A percentile compares a stretch with the other conserved stretches of the same genome.
phyloP scores from a whole-genome alignment of 2,113 vertebrate genomes.

The Chiloscyllium plagiosum region DNA sequence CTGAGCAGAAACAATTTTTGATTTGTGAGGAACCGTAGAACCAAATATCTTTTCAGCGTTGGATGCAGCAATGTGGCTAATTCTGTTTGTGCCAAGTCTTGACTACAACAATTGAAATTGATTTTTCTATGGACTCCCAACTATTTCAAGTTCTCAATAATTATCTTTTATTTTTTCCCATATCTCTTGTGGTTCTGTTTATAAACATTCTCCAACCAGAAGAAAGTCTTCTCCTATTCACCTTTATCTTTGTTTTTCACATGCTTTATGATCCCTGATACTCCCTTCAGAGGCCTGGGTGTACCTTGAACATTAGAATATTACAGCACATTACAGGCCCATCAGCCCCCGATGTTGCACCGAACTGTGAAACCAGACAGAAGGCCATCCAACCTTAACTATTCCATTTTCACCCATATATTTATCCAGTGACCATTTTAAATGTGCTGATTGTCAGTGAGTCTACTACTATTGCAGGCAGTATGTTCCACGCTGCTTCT shows the following conservation, averaged over 20 bases:
- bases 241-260: not conserved
- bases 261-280: not conserved
- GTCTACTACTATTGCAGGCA: too few relatives aligned
- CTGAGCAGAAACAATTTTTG: not conserved
- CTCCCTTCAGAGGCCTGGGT: too few relatives aligned
- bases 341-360: too few relatives aligned
- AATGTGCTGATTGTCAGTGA: too few relatives aligned
- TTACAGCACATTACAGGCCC: too few relatives aligned
- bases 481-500: too few relatives aligned
- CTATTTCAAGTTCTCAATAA: not conserved
- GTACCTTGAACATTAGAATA: too few relatives aligned
- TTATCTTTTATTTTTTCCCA: not conserved
- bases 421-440: too few relatives aligned
- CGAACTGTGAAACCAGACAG: too few relatives aligned
- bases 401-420: too few relatives aligned
- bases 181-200: not conserved
- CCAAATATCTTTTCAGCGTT: not conserved
- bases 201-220: not conserved
- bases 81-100: not conserved
- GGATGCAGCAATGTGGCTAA: not conserved
- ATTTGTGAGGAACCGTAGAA: not conserved
- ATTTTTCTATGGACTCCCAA: not conserved
- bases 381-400: too few relatives aligned
- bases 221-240: not conserved
- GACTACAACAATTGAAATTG: not conserved